Conservation (phyloP, 1,140 invertebrate species). For the Neomicropteryx cornuta region DNA sequence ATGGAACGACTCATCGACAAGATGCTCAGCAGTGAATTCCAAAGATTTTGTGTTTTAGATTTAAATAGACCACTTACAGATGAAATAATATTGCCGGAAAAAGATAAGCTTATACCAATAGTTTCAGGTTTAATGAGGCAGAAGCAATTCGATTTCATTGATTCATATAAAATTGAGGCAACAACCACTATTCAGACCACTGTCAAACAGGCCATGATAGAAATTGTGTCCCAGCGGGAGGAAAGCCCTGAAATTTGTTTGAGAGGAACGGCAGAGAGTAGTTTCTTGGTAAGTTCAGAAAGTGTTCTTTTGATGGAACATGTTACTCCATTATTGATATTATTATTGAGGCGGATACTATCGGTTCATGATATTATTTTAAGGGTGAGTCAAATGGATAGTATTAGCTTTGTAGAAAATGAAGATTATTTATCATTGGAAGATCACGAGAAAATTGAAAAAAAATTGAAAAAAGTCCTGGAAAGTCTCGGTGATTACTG, state of each 20-base stretch:
- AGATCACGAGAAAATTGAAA: slow-evolving; percentile 55
- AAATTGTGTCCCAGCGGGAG: slow-evolving; percentile 60
- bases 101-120: slow-evolving; percentile 80
- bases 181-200: slow-evolving; percentile 79
- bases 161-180: slow-evolving; percentile 81
- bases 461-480: slow-evolving; percentile 65
- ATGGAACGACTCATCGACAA: slow-evolving; percentile 94
- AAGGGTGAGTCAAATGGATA: slow-evolving; percentile 38
- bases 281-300: slow-evolving; percentile 55
- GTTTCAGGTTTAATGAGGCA: slow-evolving; percentile 80
- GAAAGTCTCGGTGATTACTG: slow-evolving; percentile 79
- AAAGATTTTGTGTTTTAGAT: slow-evolving; percentile 82
- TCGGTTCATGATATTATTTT: slow-evolving; percentile 63
- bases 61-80: slow-evolving; percentile 74
- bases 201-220: slow-evolving; percentile 80
- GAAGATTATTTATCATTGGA: slow-evolving; percentile 59
- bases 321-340: slow-evolving; percentile 56
- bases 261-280: slow-evolving; percentile 56
- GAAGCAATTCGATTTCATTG: slow-evolving; percentile 79
- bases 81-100: slow-evolving; percentile 51
- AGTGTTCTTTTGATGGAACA: slow-evolving; percentile 69
- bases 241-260: slow-evolving; percentile 49
- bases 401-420: slow-evolving; percentile 41
- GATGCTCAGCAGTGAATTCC: slow-evolving; percentile 93
- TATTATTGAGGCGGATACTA: slow-evolving; percentile 49